A percentile compares a stretch with the other conserved stretches of the same genome.
These are phyloP conservation scores for Hemaris fuciformis DNA, from an alignment of 2,888 invertebrate genomes.

Conservation along the genomic window DNA sequence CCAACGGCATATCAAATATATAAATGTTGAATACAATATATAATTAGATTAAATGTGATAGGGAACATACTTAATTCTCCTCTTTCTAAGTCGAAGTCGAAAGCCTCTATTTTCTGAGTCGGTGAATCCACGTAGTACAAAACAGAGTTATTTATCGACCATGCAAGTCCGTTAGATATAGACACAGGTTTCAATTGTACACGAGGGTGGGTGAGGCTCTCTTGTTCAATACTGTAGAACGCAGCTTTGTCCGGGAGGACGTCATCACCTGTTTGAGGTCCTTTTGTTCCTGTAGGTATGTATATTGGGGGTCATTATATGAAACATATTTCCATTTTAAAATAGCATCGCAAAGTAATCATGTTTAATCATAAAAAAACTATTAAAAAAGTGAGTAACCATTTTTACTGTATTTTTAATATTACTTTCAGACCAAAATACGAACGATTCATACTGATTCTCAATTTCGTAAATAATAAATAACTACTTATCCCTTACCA, in stretches of 20 bases:
- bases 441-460: not conserved
- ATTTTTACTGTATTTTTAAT: too few species aligned
- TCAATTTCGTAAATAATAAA: not conserved
- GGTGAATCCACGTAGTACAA: constrained; percentile 89
- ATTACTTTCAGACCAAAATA: too few species aligned
- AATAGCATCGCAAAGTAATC: too few species aligned
- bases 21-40: not conserved
- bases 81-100: constrained; percentile 81
- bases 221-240: constrained; percentile 76
- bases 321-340: too few species aligned
- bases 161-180: constrained; percentile 88
- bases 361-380: too few species aligned
- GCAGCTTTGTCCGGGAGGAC: constrained; percentile 76
- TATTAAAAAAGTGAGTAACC: too few species aligned
- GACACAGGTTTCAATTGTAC: constrained; percentile 69
- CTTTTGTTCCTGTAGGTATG: constrained; percentile 86
- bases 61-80: constrained; percentile 55
- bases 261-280: constrained; percentile 75
- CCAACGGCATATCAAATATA: not conserved
- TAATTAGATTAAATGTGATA: not conserved
- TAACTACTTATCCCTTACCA: constrained; percentile 54
- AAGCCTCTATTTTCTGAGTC: constrained; percentile 83
- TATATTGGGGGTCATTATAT: not conserved
- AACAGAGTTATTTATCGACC: constrained; percentile 84
- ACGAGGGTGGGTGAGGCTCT: constrained; percentile 41